Evolutionary conservation across 30 jellyfish, hydroid and myxozoan species (phyloP), one percentile per base, ranked within the genome.

Genomic region (Aurelia coerulea): DNA sequence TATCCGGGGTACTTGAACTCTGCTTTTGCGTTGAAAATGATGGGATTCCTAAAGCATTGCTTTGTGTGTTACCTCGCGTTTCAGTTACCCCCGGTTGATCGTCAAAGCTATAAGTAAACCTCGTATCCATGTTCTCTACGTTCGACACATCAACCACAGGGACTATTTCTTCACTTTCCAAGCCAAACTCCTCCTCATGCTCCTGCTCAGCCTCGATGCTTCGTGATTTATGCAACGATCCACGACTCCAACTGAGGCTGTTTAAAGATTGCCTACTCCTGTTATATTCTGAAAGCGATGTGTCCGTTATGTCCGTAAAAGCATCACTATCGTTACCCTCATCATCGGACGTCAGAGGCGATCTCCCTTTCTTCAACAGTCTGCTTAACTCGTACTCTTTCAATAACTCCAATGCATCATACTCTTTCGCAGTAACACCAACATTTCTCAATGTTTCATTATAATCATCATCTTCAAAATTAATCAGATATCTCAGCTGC

Each of bases 281-380:
- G 12, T 73, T 16, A 69, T 84, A 88, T 16, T 75, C 88, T 16
- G 96, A 88, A 72, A 88, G 76, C 50, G 96, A 67, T 54, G 96
- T 76, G 42, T 88, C 96, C 16, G 96, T 88, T 34, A 88, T 88
- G 59, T 88, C 96, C n/a, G 90, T 88, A 50, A 88, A 88, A 5
- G 89, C 96, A 79, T 88, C 96, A 37, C 96, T 88, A 49, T 65
- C 88, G n/a, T 84, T 84, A n/a, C 93, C 93, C 51, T 88, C 96
- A 46, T 78, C 96, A 19, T 88, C 96, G 56, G 96, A 88, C 62
- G 91, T 78, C 51, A 68, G 12, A 5, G 89, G 90, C 31, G 90
- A 79, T 62, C 52, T 75, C 56, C 90, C 89, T 56, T 52, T 88
- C 52, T 74, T 69, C 77, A 79, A 51, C 71, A 68, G 90, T 37